Evolutionary conservation across 2,888 invertebrate genomes (phyloP).

Genomic region (Drosophila birchii): DNA sequence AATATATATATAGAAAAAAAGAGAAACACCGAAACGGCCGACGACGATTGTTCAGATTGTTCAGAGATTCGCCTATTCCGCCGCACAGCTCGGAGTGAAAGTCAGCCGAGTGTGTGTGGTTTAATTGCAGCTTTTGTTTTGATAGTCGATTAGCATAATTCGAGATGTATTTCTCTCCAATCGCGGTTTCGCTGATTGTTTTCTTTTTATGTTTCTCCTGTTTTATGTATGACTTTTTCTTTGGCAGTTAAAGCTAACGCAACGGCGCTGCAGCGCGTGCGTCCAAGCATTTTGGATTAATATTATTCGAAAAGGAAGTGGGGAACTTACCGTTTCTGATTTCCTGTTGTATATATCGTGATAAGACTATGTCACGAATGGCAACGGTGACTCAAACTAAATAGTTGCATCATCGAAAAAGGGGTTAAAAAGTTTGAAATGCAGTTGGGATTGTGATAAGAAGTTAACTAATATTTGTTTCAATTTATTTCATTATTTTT

Average conservation of each 20-base stretch:
- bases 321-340: constrained; percentile 9
- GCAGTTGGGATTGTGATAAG: constrained; percentile 4
- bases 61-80: constrained; percentile 30
- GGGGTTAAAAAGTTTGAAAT: background rate
- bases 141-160: constrained; percentile 62
- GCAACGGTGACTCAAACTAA: constrained; percentile 25
- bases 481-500: background rate
- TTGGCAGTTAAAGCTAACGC: constrained; percentile 22
- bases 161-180: constrained; percentile 43
- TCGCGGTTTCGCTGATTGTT: constrained; percentile 30
- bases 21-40: constrained; percentile 56
- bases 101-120: constrained; percentile 52
- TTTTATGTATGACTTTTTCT: constrained; percentile 27
- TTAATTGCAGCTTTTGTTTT: constrained; percentile 73
- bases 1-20: constrained; percentile 36
- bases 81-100: constrained; percentile 53
- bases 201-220: constrained; percentile 17
- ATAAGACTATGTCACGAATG: constrained; percentile 33
- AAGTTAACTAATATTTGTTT: background rate
- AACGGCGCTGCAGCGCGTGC: constrained; percentile 20
- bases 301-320: constrained; percentile 15
- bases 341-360: constrained; percentile 23
- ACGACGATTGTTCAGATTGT: constrained; percentile 37
- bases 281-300: constrained; percentile 38
- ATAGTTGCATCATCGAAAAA: constrained; percentile 17